A percentile compares a stretch with the other conserved stretches of the same genome.
These are phyloP conservation scores for Entomyzon cyanotis DNA, from an alignment of 2,113 vertebrate species.

Conservation along the genomic window DNA sequence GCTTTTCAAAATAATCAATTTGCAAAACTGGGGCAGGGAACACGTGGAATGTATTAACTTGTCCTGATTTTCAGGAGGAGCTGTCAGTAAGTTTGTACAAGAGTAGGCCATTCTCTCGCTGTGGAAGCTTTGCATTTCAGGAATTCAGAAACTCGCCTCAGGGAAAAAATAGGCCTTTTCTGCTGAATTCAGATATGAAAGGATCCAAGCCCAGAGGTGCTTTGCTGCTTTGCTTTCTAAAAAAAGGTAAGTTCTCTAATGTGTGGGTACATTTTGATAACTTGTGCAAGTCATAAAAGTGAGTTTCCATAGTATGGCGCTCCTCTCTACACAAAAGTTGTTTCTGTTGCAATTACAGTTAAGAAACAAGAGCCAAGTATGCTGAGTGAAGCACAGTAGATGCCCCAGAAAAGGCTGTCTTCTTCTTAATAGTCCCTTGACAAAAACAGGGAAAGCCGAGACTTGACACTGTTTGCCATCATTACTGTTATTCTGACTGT, in stretches of 20 bases:
- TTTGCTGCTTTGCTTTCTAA: neutral
- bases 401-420: neutral
- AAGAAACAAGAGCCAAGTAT: neutral
- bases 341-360: neutral
- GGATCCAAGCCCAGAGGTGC: neutral
- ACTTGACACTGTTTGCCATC: neutral
- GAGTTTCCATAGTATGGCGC: neutral
- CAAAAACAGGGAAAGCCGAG: neutral
- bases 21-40: conserved; percentile 47
- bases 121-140: conserved; percentile 30
- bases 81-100: neutral
- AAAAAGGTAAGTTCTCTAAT: neutral
- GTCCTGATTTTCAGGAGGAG: conserved; percentile 34
- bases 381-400: neutral
- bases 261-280: neutral
- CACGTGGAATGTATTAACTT: conserved; percentile 51
- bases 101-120: neutral
- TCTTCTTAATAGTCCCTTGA: neutral
- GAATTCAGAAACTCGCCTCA: conserved; percentile 7
- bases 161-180: neutral
- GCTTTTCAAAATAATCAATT: conserved; percentile 56
- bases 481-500: neutral
- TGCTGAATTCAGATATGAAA: neutral
- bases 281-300: neutral
- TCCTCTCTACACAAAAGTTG: neutral